Base-by-base conservation (phyloP, 2,797 vertebrate species). In the Gambusia yucatana region DNA sequence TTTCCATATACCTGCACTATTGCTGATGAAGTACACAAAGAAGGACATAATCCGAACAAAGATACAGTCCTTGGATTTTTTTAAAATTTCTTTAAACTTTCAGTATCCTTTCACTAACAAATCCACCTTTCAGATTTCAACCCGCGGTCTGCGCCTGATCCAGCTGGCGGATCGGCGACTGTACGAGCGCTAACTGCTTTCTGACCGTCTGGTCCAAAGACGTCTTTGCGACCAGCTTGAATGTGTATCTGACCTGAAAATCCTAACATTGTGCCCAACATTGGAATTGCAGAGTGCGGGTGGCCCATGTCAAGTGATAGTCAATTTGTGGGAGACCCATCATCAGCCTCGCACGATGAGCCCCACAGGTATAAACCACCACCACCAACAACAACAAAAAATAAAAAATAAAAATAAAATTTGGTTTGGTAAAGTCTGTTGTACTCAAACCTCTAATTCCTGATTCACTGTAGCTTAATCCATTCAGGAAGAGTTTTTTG, bases 311-410 rank as follows among this genome's bases (percentile, higher is more conserved):
- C 98, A 98, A 96, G 98, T 99, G 96, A 97, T 99, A 97, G 96
- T 99, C 97, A 98, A 96, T 97, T 96, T 95, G 96, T 99, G 98
- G 98, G 98, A 99, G 98, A 99, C 97, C 96, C 98, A 99, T 97
- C 98, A 97, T 90, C 97, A 96, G 83, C 97, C 98, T 94, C 97
- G 98, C 97, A 96, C 96, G 94, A 96, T 99, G 96, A 97, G 95
- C 95, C 96, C 97, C 96, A 97, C 98, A 99, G 98, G 98, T 99
- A 99, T 97, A 96, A 76, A 90, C 81, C 87, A 79, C 80, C 73
- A 70, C 80, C 48, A 90, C 81, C 87, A 79, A 80, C 73, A 70
- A 81, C 46, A 75, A 43, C 77, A 90, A 84, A 3, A 73, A 69
- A 75, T 28, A 77, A 90, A 84, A 3, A 73, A 69, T 28, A 77